These are phyloP conservation scores for Parazoanthus darwini DNA, from an alignment of 92 coral and sea anemone species.

Conservation along the genomic window DNA sequence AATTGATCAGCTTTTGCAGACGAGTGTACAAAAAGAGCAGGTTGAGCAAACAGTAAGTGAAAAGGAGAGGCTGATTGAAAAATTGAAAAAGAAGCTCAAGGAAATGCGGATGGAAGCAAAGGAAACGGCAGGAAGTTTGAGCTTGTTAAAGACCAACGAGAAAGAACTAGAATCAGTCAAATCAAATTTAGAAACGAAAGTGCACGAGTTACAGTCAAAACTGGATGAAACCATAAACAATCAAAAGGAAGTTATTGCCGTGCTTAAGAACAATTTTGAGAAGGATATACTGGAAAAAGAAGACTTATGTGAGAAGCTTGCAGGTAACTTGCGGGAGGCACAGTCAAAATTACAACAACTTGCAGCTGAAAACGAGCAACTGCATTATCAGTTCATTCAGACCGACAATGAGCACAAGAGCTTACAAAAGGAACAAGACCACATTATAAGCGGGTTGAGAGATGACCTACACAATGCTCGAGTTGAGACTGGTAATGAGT, in stretches of 20 bases:
- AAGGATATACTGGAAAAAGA: slow-evolving; percentile 36
- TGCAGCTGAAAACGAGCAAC: slow-evolving; percentile 35
- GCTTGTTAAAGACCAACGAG: slow-evolving; percentile 50
- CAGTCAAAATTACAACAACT: slow-evolving; percentile 30
- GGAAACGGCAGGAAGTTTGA: slow-evolving; percentile 54
- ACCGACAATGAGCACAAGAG: slow-evolving; percentile 45
- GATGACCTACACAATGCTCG: slow-evolving; percentile 44
- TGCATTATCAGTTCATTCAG: slow-evolving; percentile 40
- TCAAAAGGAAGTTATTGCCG: background rate
- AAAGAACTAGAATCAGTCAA: slow-evolving; percentile 55
- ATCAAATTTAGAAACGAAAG: slow-evolving; percentile 45
- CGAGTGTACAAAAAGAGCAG: slow-evolving; percentile 64
- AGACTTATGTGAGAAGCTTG: slow-evolving; percentile 16
- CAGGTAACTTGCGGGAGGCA: slow-evolving; percentile 28
- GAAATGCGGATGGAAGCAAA: slow-evolving; percentile 64
- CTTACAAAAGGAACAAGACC: slow-evolving; percentile 53
- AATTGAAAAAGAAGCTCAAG: slow-evolving; percentile 69
- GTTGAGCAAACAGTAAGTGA: slow-evolving; percentile 66
- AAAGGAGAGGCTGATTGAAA: slow-evolving; percentile 73
- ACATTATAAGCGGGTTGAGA: slow-evolving; percentile 35
- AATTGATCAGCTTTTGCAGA: slow-evolving; percentile 69
- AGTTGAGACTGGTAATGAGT: slow-evolving; percentile 26
- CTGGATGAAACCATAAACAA: slow-evolving; percentile 6
- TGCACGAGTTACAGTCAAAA: slow-evolving; percentile 24
- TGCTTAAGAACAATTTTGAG: slow-evolving; percentile 8